Evolutionary conservation across 2,113 vertebrate genomes (phyloP), one percentile per base, ranked within the genome.

Genomic region (Xiphophorus couchianus): DNA sequence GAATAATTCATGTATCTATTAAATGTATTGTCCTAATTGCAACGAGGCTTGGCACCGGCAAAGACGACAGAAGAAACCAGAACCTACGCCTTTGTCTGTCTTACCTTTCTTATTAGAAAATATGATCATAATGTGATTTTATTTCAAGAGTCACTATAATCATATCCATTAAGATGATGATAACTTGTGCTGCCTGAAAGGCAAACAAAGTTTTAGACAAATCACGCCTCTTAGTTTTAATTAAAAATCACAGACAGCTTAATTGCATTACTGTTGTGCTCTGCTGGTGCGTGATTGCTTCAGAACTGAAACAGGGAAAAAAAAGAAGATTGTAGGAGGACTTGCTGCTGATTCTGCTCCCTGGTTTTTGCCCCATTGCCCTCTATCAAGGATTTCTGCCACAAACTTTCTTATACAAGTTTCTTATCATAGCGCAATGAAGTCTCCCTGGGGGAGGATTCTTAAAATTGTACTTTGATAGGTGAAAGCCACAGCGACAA

Each of bases 171-270:
- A 89, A 83, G 81, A 86, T 81, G 89, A 90, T 87, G 85, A 90
- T 85, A 89, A 90, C 86, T 88, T 80, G 84, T 75, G 86, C 82
- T 91, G 90, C 90, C 91, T 91, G 78, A 89, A 89, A 92, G 88
- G 91, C 90, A 92, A 94, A 93, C 89, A 89, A 90, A 92, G 86
- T 91, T 91, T 87, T 71, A 81, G 91, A 92, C 80, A 69, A 86
- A 92, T 93, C 90, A 90, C 76, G 88, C 87, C 89, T 91, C 85
- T 90, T 83, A 81, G 88, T 78, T 90, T 93, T 93, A 93, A 93
- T 93, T 94, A 93, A 94, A 93, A 93, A 93, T 90, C 90, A 90
- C 84, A 90, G 90, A 92, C 81, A 86, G 89, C 91, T 90, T 94
- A 90, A 93, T 94, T 93, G 91, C 80, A 27, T 42, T 70, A 88